A percentile compares a stretch with the other conserved stretches of the same genome.
Evolutionary conservation across 2,797 vertebrate genomes (phyloP).

Genomic region (Acipenser ruthenus): DNA sequence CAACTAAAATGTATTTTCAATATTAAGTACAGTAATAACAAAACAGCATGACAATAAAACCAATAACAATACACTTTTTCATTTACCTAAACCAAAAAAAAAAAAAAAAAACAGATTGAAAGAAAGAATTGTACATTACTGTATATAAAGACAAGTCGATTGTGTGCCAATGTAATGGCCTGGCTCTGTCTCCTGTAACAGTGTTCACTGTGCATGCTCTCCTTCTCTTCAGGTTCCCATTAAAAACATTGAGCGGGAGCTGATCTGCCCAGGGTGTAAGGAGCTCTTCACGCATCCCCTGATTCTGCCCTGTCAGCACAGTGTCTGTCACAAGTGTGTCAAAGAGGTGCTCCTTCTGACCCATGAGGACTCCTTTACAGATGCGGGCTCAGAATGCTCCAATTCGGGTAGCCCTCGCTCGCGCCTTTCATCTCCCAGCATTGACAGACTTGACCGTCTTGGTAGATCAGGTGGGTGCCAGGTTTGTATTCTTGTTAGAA

Average conservation of each 20-base stretch:
- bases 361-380: slow-evolving; percentile 76
- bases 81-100: no score
- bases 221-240: slow-evolving; percentile 69
- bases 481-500: no score
- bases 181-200: no score
- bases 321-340: slow-evolving; percentile 90
- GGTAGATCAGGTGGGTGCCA: slow-evolving; percentile 78
- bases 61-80: no score
- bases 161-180: no score
- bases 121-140: no score
- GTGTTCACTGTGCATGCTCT: no score
- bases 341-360: slow-evolving; percentile 83
- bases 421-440: slow-evolving; percentile 74
- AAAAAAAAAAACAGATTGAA: no score
- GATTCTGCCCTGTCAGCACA: slow-evolving; percentile 96
- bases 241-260: slow-evolving; percentile 91
- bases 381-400: slow-evolving; percentile 84
- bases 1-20: no score
- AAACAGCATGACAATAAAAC: no score
- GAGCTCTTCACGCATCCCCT: slow-evolving; percentile 92
- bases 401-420: slow-evolving; percentile 81
- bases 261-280: slow-evolving; percentile 93
- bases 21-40: no score
- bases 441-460: slow-evolving; percentile 85
- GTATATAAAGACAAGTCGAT: no score